Evolutionary conservation across 2,888 invertebrate species (phyloP), one percentile per base, ranked within the genome.

Genomic region (Luffia ferchaultella): DNA sequence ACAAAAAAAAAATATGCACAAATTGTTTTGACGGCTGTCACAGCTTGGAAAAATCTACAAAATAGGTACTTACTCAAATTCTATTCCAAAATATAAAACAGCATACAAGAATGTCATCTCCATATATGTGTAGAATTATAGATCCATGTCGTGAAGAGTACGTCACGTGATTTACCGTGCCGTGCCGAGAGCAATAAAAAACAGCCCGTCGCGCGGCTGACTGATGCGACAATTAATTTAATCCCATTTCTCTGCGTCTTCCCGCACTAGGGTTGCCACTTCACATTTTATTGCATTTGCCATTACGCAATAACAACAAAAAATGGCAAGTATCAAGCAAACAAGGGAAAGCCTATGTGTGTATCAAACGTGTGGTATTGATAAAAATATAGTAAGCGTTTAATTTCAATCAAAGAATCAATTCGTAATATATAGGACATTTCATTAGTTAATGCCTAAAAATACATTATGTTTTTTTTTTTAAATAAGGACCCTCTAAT

Each of bases 211-310:
- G 78, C 79, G 76, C 75, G 78, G 74, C 80, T 83, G 82, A 83
- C 78, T 83, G 82, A 83, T 83, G 82, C 77, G 82, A 82, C 82
- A 82, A 82, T 83, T 82, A 83, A 83, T 83, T 83, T 80, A 82
- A 83, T 82, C 82, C 82, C 77, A 82, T 83, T 83, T 80, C 82
- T 83, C 82, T 75, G 73, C 80, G 80, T 83, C 82, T 82, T 53
- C 50, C 44, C 30, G 20, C 20, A 17, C 18, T 78, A 82, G 80
- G 82, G 82, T 55, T 80, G 76, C 18, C 65, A 54, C 12, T 30
- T 3, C 30, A 12, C 30, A 12, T 3, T 30, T 30, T 30, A 7
- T 30, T 30, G n/a, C n/a, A n/a, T n/a, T n/a, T n/a, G n/a, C n/a
- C n/a, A n/a, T n/a, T n/a, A n/a, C n/a, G n/a, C n/a, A n/a, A n/a